phyloP scores from a whole-genome alignment of 2,113 vertebrate species.

The Pterocles burchelli region DNA sequence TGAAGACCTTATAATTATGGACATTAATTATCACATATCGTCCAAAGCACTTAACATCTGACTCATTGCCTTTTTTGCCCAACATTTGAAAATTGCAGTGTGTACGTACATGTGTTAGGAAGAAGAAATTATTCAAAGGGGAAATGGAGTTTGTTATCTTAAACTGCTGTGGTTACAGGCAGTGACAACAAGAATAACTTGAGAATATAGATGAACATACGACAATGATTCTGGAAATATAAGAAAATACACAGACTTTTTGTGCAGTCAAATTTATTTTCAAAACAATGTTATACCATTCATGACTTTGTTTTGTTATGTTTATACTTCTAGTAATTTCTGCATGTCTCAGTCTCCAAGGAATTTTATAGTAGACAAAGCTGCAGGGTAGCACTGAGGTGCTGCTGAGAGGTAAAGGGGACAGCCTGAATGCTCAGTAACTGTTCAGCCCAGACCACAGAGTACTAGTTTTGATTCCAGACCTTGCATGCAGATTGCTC shows the following conservation, averaged over 20 bases:
- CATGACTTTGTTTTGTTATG: background rate
- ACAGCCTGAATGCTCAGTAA: background rate
- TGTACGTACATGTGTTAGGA: background rate
- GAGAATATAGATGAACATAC: background rate
- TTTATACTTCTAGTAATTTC: background rate
- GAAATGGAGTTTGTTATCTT: background rate
- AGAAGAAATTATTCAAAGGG: background rate
- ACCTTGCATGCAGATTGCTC: background rate
- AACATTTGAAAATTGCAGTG: background rate
- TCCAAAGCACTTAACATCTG: background rate
- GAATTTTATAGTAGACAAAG: background rate
- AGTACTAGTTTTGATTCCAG: background rate
- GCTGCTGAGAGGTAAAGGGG: background rate
- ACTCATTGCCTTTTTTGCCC: background rate
- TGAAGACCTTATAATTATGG: constrained; percentile 11
- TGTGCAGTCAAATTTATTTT: background rate
- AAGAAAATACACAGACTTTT: background rate
- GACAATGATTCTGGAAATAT: background rate
- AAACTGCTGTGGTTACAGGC: background rate
- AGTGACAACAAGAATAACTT: background rate
- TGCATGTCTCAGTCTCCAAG: background rate
- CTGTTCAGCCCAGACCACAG: background rate
- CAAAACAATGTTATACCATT: background rate
- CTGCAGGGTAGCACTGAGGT: background rate
- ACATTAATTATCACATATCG: constrained; percentile 14